Conservation (phyloP, 2,888 invertebrate species). For the Melanostoma mellinum region DNA sequence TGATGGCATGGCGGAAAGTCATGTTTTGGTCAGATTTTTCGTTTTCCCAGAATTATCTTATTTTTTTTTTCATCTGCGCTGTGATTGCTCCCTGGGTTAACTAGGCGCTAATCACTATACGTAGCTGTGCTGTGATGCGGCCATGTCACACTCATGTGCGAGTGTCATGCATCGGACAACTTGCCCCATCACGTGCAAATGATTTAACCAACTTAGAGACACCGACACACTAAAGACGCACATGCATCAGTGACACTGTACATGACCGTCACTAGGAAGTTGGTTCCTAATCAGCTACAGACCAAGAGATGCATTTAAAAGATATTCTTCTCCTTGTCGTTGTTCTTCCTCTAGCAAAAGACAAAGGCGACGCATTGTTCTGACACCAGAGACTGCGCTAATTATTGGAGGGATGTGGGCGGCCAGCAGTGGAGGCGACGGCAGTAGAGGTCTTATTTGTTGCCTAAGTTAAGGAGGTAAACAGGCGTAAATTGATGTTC, state of each 20-base stretch:
- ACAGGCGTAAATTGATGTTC: conserved; percentile 77
- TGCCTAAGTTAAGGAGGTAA: conserved; percentile 78
- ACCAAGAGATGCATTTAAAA: conserved; percentile 23
- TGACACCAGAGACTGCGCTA: conserved; percentile 50
- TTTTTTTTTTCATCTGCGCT: conserved; percentile 11
- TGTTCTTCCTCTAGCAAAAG: conserved; percentile 36
- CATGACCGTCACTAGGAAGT: conserved; percentile 70
- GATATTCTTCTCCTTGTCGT: neutral
- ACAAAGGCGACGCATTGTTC: conserved; percentile 71
- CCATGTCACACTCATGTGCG: conserved; percentile 72
- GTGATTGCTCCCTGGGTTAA: conserved; percentile 40
- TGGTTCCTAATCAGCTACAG: conserved; percentile 70
- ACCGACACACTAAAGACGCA: conserved; percentile 37
- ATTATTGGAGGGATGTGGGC: conserved; percentile 40
- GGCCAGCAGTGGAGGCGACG: neutral
- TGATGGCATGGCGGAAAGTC: conserved; percentile 67
- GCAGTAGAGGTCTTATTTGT: conserved; percentile 74
- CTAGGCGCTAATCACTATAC: conserved; percentile 66
- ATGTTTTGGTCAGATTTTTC: conserved; percentile 43
- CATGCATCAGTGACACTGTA: conserved; percentile 72
- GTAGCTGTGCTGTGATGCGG: neutral
- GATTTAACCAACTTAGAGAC: conserved; percentile 56
- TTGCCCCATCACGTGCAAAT: conserved; percentile 68
- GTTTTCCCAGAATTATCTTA: conserved; percentile 3
- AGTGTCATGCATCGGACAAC: conserved; percentile 71